Percentiles rank a stretch among this genome's conserved stretches.
Evolutionary conservation across 2,113 vertebrate species (phyloP).

Genomic region (Polyodon spathula): DNA sequence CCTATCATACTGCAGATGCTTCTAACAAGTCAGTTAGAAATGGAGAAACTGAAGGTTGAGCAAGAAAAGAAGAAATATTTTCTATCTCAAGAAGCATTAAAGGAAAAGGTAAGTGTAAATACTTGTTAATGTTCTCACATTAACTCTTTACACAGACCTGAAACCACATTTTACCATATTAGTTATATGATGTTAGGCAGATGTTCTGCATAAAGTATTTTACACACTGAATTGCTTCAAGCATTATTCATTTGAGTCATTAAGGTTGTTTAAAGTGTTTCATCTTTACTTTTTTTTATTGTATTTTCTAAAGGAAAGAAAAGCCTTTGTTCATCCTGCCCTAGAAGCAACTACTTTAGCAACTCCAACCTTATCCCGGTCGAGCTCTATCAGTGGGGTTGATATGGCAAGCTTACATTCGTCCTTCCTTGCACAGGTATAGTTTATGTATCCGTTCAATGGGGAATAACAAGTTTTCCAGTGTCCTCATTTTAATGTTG

Average conservation of each 20-base stretch:
- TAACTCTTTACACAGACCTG: too few relatives aligned
- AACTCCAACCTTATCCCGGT: conserved; percentile 83
- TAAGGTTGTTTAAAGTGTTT: not conserved
- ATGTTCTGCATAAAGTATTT: too few relatives aligned
- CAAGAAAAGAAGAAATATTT: conserved; percentile 92
- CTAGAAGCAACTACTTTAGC: conserved; percentile 68
- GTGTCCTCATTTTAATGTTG: too few relatives aligned
- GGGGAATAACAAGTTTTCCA: too few relatives aligned
- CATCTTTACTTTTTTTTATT: conserved; percentile 7
- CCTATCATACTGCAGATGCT: conserved; percentile 50
- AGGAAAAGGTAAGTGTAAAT: conserved; percentile 74
- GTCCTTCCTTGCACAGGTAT: conserved; percentile 81
- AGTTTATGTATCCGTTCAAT: too few relatives aligned
- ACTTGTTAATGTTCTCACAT: not conserved
- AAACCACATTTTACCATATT: too few relatives aligned
- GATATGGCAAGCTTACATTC: conserved; percentile 76
- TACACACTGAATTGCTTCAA: too few relatives aligned
- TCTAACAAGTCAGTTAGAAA: conserved; percentile 84
- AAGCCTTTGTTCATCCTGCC: conserved; percentile 45
- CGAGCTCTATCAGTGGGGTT: conserved; percentile 81
- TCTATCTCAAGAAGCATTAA: conserved; percentile 80
- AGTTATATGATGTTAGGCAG: too few relatives aligned
- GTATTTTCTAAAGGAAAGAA: conserved; percentile 65
- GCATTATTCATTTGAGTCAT: too few relatives aligned
- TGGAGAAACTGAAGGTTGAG: conserved; percentile 96